Conservation (phyloP, 2,888 invertebrate species). For the Thymelicus acteon region DNA sequence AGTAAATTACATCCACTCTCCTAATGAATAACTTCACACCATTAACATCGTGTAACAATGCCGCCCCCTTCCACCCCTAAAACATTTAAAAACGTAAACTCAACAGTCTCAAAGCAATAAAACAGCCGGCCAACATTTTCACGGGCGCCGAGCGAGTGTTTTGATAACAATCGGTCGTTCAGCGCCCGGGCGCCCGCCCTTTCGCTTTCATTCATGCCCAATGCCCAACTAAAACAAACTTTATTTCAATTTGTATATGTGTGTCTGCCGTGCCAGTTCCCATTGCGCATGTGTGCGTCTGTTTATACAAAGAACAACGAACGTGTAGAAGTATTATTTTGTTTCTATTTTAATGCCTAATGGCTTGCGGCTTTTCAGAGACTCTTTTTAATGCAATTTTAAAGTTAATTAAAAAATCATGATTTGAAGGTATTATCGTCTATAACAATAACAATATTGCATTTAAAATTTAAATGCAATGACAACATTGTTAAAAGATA, state of each 20-base stretch:
- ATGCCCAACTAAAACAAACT: conserved; percentile 83
- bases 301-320: conserved; percentile 57
- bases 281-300: conserved; percentile 74
- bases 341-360: conserved; percentile 39
- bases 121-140: conserved; percentile 28
- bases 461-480: too few species aligned
- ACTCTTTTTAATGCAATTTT: not conserved
- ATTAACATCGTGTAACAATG: not conserved
- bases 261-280: conserved; percentile 59
- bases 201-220: conserved; percentile 81
- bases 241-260: conserved; percentile 81
- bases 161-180: conserved; percentile 67
- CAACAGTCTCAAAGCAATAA: conserved; percentile 19
- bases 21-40: too few species aligned
- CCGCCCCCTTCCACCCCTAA: not conserved
- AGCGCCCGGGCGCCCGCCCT: conserved; percentile 53
- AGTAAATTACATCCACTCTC: too few species aligned
- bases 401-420: too few species aligned
- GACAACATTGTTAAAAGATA: too few species aligned
- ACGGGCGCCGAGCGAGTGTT: conserved; percentile 53
- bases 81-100: conserved; percentile 15
- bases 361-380: conserved; percentile 39
- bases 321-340: conserved; percentile 8
- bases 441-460: too few species aligned
- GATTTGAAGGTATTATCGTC: too few species aligned